Conservation (phyloP, 2,113 vertebrate species). For the Myrmecophaga tridactyla region DNA sequence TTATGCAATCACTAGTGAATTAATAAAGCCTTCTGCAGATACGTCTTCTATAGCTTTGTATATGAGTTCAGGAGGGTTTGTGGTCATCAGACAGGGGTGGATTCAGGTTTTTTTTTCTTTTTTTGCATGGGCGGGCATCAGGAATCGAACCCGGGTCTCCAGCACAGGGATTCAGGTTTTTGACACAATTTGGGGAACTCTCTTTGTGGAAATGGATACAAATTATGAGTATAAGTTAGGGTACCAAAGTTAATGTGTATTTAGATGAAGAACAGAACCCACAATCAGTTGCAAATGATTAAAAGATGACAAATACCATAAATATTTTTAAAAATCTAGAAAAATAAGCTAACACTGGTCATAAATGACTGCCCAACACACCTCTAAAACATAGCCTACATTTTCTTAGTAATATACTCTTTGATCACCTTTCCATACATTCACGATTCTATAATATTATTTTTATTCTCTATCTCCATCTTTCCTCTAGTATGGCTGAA, state of each 20-base stretch:
- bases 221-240: background rate
- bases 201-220: constrained; percentile 23
- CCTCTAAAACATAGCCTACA: background rate
- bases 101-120: background rate
- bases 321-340: background rate
- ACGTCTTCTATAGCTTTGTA: background rate
- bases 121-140: too few species aligned
- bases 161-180: too few species aligned
- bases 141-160: too few species aligned
- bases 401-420: background rate
- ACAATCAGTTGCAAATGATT: background rate
- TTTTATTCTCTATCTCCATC: background rate
- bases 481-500: background rate
- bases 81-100: background rate
- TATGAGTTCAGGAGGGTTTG: constrained; percentile 1
- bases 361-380: background rate
- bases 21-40: background rate
- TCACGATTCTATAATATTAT: background rate
- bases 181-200: background rate
- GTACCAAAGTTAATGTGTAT: background rate
- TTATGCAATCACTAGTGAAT: background rate
- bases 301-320: background rate
- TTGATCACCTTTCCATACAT: background rate
- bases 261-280: background rate
- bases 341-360: background rate